Evolutionary conservation across 2,888 invertebrate species (phyloP).

Genomic region (Tineola bisselliella): DNA sequence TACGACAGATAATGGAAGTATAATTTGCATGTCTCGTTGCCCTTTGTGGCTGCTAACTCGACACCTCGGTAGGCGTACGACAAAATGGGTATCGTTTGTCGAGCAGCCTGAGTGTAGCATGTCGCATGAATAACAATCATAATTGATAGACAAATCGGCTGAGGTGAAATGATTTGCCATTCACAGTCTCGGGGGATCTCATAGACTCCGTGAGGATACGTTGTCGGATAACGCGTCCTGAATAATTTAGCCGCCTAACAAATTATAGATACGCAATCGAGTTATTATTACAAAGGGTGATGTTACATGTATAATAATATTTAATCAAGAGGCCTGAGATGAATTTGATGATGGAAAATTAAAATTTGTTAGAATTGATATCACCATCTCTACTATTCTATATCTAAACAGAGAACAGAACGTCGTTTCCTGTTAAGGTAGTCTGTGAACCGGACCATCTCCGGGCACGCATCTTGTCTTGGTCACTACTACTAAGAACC

Average conservation of each 20-base stretch:
- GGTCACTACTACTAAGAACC: slow-evolving; percentile 37
- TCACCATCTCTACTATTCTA: background rate
- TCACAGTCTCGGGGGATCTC: slow-evolving; percentile 20
- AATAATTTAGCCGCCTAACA: slow-evolving; percentile 32
- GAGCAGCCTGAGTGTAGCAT: slow-evolving; percentile 22
- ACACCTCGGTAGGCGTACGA: slow-evolving; percentile 23
- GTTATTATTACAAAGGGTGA: background rate
- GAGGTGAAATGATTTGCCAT: slow-evolving; percentile 36
- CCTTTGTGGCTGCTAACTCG: slow-evolving; percentile 42
- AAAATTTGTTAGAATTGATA: too few relatives aligned
- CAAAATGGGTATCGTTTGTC: slow-evolving; percentile 34
- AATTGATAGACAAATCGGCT: slow-evolving; percentile 24
- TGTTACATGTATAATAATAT: background rate
- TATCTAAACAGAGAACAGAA: background rate
- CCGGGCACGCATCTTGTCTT: slow-evolving; percentile 3
- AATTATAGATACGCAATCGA: background rate
- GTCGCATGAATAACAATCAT: slow-evolving; percentile 38
- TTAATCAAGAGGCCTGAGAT: background rate
- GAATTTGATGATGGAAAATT: background rate
- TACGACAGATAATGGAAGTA: slow-evolving; percentile 47
- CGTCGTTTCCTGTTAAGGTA: slow-evolving; percentile 17
- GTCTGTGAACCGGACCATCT: slow-evolving; percentile 21
- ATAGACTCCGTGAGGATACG: background rate
- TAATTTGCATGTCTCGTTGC: slow-evolving; percentile 56
- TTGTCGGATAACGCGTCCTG: slow-evolving; percentile 34